These are phyloP conservation scores for Centruroides sculpturatus DNA, from an alignment of 1,140 invertebrate genomes.

Conservation along the genomic window DNA sequence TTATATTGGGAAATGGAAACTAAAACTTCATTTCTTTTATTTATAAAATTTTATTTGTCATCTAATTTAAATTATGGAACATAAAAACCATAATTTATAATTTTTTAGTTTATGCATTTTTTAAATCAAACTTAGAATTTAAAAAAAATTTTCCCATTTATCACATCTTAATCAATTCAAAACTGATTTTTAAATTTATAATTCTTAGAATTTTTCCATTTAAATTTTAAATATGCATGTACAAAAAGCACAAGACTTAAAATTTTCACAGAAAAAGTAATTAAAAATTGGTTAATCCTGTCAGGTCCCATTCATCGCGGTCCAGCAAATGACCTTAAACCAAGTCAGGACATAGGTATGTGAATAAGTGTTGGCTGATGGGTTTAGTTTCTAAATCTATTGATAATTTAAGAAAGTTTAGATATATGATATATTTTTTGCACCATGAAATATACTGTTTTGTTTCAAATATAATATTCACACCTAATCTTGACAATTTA, in stretches of 20 bases:
- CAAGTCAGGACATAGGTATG: constrained; percentile 14
- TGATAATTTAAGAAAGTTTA: neutral
- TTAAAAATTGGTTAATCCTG: constrained; percentile 14
- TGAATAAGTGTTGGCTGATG: constrained; percentile 4
- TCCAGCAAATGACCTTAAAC: constrained; percentile 13
- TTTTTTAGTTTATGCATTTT: too few relatives aligned
- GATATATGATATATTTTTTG: neutral
- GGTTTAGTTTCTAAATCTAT: neutral
- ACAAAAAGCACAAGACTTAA: neutral
- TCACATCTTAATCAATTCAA: neutral
- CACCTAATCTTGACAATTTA: neutral
- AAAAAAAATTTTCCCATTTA: neutral
- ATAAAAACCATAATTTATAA: too few relatives aligned
- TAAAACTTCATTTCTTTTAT: too few relatives aligned
- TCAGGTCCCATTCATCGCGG: constrained; percentile 11
- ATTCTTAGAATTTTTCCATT: neutral
- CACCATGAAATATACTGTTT: neutral
- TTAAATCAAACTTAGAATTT: too few relatives aligned
- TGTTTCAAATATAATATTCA: neutral
- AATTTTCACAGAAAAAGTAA: constrained; percentile 4
- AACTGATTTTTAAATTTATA: neutral
- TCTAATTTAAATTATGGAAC: too few relatives aligned
- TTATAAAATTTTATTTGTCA: too few relatives aligned
- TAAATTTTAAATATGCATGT: neutral
- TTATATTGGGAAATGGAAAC: too few relatives aligned